A percentile compares a stretch with the other conserved stretches of the same genome.
Evolutionary conservation across 2,888 invertebrate species (phyloP).

Genomic region (Sinodicranocentrus sp.): DNA sequence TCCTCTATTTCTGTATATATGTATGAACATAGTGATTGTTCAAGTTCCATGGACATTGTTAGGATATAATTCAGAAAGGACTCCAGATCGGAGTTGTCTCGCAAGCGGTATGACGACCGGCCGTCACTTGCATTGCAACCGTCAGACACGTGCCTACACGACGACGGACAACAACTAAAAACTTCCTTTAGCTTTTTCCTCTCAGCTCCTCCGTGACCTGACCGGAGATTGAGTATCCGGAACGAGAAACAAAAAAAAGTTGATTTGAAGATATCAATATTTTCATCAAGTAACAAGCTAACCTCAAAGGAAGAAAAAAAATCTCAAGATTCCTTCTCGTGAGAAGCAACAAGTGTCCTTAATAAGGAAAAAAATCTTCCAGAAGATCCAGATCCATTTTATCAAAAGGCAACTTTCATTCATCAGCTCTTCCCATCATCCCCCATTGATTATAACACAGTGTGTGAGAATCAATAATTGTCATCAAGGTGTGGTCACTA

Average conservation of each 20-base stretch:
- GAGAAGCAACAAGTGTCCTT: slow-evolving; percentile 59
- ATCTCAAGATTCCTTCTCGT: neutral
- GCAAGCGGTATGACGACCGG: slow-evolving; percentile 72
- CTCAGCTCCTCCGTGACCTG: slow-evolving; percentile 71
- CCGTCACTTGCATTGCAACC: slow-evolving; percentile 76
- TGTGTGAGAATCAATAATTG: slow-evolving; percentile 56
- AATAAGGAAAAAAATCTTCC: neutral
- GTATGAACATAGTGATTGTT: no score
- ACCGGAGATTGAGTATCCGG: slow-evolving; percentile 56
- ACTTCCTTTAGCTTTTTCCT: slow-evolving; percentile 53
- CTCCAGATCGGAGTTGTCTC: no score
- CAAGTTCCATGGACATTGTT: no score
- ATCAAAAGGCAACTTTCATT: slow-evolving; percentile 24
- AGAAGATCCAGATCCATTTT: no score
- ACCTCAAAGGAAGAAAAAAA: neutral
- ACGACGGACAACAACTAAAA: slow-evolving; percentile 74
- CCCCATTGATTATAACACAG: slow-evolving; percentile 41
- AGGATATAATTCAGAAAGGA: slow-evolving; percentile 27
- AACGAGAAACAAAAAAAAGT: neutral
- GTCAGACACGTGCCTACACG: slow-evolving; percentile 76
- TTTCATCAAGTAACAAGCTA: slow-evolving; percentile 1
- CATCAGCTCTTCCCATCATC: slow-evolving; percentile 32
- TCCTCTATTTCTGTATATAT: no score
- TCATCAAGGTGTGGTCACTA: slow-evolving; percentile 60
- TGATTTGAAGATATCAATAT: slow-evolving; percentile 43